Conservation (phyloP, 2,113 vertebrate species). For the Pedionomus torquatus region DNA sequence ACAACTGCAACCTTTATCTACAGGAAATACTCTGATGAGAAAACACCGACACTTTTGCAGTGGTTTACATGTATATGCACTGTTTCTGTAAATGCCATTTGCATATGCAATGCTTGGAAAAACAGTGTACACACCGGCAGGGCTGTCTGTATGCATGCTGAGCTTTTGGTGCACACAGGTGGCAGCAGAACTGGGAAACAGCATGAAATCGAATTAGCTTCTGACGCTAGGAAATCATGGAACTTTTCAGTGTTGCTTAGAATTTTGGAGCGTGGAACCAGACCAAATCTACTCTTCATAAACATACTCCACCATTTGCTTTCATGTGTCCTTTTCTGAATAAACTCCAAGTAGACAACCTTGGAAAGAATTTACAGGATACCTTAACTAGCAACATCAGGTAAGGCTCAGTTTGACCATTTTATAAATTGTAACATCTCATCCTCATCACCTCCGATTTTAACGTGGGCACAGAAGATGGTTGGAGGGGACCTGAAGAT, state of each 20-base stretch:
- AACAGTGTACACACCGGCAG: accelerated
- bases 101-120: neutral
- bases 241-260: neutral
- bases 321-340: neutral
- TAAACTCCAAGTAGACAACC: neutral
- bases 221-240: neutral
- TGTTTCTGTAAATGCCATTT: neutral
- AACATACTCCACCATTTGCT: neutral
- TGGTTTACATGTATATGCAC: neutral
- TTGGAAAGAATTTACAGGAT: accelerated
- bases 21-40: neutral
- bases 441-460: neutral
- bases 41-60: neutral
- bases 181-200: neutral
- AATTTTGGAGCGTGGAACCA: neutral
- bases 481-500: neutral
- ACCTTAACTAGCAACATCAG: neutral
- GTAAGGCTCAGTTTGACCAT: neutral
- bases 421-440: neutral
- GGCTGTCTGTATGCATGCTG: neutral
- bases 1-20: neutral
- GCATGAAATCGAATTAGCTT: neutral
- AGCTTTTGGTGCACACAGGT: neutral
- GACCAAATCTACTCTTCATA: neutral
- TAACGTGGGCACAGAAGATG: neutral